Base-by-base conservation (phyloP, 2,888 invertebrate species). In the Laothoe populi region DNA sequence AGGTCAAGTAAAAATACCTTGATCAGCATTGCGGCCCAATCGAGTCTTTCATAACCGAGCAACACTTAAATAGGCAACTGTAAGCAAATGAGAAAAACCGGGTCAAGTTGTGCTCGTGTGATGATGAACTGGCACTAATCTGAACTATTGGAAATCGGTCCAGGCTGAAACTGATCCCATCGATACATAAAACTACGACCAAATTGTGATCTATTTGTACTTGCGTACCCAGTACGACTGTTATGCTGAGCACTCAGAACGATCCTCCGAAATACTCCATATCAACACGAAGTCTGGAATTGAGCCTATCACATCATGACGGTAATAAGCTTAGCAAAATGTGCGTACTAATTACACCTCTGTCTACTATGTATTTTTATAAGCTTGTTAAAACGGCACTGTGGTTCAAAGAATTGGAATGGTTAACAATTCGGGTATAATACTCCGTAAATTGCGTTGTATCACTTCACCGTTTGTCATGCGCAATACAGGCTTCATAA, bases 51-150 rank as follows among this genome's bases (percentile, higher is more conserved):
- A 73, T 72, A 74, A 75, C 67, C 68, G 72, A 72, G 69, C 70
- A 70, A 65, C 68, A 72, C 69, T 65, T 77, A 77, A 75, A 83
- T 75, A 78, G 68, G 70, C 65, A 68, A 59, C 65, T 62, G 61
- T 63, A 69, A 74, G 74, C 72, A 79, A 62, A 81, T 81, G 77
- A 78, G 73, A 72, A 70, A 70, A 86, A 81, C 73, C 83, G 66
- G 86, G 84, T 85, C 81, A 81, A 78, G 77, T 75, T 64, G 75
- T 72, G 79, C 76, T 79, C 75, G 71, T 79, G 78, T 53, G 49
- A 49, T 42, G 49, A 49, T 26, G 16, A 26, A 53, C 19, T 42
- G 40, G 19, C 60, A 31, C n/a, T n/a, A n/a, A n/a, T n/a, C n/a
- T n/a, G n/a, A n/a, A n/a, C n/a, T 53, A 61, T 53, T 53, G 53